Evolutionary conservation across 2,888 invertebrate species (phyloP), one percentile per base, ranked within the genome.

Genomic region (Tortrix viridana): DNA sequence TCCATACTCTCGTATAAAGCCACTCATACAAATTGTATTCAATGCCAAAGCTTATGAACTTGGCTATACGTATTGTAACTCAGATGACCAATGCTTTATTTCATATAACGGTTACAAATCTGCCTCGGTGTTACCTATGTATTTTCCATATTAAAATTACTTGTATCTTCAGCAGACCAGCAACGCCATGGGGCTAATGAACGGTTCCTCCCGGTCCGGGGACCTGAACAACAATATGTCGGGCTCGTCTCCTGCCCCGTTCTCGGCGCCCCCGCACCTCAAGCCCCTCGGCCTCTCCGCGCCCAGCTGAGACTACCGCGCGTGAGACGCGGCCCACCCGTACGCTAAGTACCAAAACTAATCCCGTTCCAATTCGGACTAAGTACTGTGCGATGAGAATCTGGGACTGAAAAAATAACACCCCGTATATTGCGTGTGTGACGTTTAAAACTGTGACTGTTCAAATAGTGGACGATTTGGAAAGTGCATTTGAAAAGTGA

Each of bases 161-260:
- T 22, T 57, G 44, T 48, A 16, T 56, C 70, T 77, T 67, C 71
- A 74, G 77, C 89, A 92, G 89, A 81, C 88, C 44, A 90, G 82
- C 81, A 88, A 87, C 75, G 82, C 89, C 2, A 89, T 92, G 88
- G 80, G 84, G 44, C 81, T 94, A 75, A 93, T 94, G 90, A 94
- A 94, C 81, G 94, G 92, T 37, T 86, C 90, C 2, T 78, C 85
- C 66, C 80, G 89, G 62, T 86, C 94, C 56, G 94, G 94, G n/a
- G 95, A 95, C 80, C 84, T 94, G 71, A 94, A 95, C 91, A 95
- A 95, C 89, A 95, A 95, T 86, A 94, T 94, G 94, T 94, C 94
- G 16, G 93, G 90, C 68, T 81, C 93, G 67, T 88, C 88, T 22
- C 83, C 90, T 47, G 89, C 90, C 18, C 78, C 88, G 38, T 89